Evolutionary conservation across 2,113 vertebrate genomes (phyloP).

Genomic region (Podarcis muralis): DNA sequence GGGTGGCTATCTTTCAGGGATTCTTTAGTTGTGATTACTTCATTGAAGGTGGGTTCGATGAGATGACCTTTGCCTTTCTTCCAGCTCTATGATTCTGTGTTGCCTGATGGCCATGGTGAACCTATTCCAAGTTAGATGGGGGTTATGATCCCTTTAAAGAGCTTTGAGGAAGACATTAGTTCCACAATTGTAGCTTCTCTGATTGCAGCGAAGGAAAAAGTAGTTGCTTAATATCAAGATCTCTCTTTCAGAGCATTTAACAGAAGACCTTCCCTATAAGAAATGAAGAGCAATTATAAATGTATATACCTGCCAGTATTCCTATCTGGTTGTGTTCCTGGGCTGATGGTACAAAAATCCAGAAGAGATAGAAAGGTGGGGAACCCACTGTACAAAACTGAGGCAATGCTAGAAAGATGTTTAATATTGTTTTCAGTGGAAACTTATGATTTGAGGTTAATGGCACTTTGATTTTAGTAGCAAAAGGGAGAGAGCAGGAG

Average conservation of each 20-base stretch:
- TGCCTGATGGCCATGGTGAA: neutral
- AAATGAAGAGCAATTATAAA: neutral
- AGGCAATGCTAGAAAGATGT: neutral
- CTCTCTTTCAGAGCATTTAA: neutral
- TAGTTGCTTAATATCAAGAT: neutral
- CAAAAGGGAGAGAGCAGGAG: neutral
- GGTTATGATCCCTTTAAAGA: neutral
- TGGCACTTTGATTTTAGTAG: neutral
- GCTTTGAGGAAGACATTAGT: neutral
- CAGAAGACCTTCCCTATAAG: neutral
- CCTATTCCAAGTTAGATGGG: neutral
- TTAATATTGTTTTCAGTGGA: neutral
- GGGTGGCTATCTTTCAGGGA: too few species aligned
- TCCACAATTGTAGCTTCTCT: too few species aligned
- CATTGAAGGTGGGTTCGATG: too few species aligned
- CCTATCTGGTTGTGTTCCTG: neutral
- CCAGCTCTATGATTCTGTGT: neutral
- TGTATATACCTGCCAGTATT: neutral
- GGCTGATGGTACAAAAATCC: neutral
- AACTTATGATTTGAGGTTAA: neutral
- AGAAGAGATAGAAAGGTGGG: neutral
- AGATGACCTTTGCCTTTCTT: too few species aligned
- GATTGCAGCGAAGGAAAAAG: neutral
- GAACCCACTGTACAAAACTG: neutral
- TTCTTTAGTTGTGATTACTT: too few species aligned